phyloP scores from a whole-genome alignment of 2,888 invertebrate species.

The Campoletis raptor region DNA sequence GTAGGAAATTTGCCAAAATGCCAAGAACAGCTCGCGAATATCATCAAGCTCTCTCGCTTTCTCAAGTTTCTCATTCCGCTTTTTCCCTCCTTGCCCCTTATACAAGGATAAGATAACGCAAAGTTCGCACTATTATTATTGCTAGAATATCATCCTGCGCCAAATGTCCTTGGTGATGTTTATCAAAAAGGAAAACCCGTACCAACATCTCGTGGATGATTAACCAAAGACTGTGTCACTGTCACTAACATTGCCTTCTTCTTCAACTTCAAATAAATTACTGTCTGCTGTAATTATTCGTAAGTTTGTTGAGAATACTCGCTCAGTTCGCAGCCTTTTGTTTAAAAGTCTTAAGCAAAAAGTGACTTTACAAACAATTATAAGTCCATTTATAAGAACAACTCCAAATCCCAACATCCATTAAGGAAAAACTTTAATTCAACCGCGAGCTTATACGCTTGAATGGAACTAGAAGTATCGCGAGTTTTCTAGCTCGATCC shows the following conservation, averaged over 20 bases:
- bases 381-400: neutral
- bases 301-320: neutral
- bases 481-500: neutral
- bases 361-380: constrained; percentile 6
- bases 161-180: constrained; percentile 38
- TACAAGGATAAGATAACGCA: constrained; percentile 45
- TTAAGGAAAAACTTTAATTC: neutral
- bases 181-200: constrained; percentile 32
- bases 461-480: neutral
- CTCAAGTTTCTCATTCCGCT: constrained; percentile 14
- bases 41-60: constrained; percentile 37
- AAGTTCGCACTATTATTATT: constrained; percentile 49
- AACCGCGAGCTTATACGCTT: neutral
- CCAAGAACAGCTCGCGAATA: constrained; percentile 39
- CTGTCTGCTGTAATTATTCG: neutral
- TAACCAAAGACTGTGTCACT: constrained; percentile 15
- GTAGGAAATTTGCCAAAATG: constrained; percentile 64
- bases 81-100: neutral
- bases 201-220: neutral
- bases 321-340: neutral
- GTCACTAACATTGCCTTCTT: neutral
- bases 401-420: neutral
- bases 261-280: neutral
- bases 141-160: constrained; percentile 31
- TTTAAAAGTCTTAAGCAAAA: constrained; percentile 3